These are phyloP conservation scores for Chymomyza caudatula DNA, from an alignment of 2,888 invertebrate species.

Conservation along the genomic window DNA sequence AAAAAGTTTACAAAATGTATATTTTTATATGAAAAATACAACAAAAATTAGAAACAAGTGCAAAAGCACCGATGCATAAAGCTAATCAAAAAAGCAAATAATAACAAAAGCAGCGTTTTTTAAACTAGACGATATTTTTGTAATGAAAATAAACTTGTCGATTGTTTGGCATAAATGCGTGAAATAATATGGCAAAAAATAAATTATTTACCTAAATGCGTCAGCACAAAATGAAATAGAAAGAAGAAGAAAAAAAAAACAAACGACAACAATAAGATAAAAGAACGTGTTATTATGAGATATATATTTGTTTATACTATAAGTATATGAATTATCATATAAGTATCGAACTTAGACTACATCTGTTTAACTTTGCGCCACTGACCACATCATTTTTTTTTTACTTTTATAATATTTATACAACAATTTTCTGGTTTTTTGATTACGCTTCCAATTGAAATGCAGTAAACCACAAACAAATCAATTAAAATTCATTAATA, in stretches of 20 bases:
- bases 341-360: conserved; percentile 7
- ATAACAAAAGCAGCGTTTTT: not conserved
- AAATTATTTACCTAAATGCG: conserved; percentile 43
- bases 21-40: too few species aligned
- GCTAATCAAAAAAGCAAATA: not conserved
- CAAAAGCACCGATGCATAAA: not conserved
- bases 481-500: conserved; percentile 14
- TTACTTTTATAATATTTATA: not conserved
- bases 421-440: not conserved
- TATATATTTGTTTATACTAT: conserved; percentile 3
- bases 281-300: conserved; percentile 7
- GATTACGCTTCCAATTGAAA: conserved; percentile 31
- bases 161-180: conserved; percentile 17
- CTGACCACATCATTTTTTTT: conserved; percentile 17
- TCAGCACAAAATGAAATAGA: conserved; percentile 27
- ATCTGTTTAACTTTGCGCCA: conserved; percentile 18
- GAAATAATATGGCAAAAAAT: conserved; percentile 32
- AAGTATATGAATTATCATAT: conserved; percentile 22
- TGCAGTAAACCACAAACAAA: conserved; percentile 22
- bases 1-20: not conserved
- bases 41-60: not conserved
- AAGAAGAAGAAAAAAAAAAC: not conserved
- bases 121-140: not conserved
- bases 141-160: conserved; percentile 38
- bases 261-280: conserved; percentile 14